phyloP scores from a whole-genome alignment of 2,797 vertebrate species.

The Melanotaenia pygmaea region DNA sequence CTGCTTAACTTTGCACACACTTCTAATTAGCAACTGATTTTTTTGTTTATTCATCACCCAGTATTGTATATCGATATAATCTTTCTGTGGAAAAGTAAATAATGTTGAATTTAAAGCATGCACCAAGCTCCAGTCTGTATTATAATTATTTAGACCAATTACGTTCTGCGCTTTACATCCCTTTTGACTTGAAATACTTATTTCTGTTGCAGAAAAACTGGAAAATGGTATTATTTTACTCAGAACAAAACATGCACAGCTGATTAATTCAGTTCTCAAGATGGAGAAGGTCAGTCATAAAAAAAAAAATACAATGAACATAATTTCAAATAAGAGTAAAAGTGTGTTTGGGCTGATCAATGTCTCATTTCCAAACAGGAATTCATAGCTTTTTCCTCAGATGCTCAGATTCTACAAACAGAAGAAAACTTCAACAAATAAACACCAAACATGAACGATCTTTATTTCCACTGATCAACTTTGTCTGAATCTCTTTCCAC shows the following conservation, averaged over 20 bases:
- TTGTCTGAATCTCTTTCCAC: neutral
- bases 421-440: conserved; percentile 22
- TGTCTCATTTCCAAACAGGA: conserved; percentile 60
- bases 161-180: neutral
- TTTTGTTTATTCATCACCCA: neutral
- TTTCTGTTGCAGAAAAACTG: conserved; percentile 60
- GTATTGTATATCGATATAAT: neutral
- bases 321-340: neutral
- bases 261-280: conserved; percentile 65
- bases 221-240: conserved; percentile 58
- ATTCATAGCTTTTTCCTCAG: conserved; percentile 68
- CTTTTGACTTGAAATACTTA: neutral
- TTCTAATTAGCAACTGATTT: neutral
- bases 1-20: neutral
- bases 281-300: conserved; percentile 65
- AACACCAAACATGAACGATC: neutral
- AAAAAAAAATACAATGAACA: no score
- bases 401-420: conserved; percentile 35
- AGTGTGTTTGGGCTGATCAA: neutral
- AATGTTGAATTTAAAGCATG: no score
- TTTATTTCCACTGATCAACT: conserved; percentile 5
- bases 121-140: neutral
- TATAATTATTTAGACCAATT: neutral
- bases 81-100: neutral
- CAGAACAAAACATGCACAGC: conserved; percentile 17